Evolutionary conservation across 2,888 invertebrate species (phyloP).

Genomic region (Horisme vitalbata): DNA sequence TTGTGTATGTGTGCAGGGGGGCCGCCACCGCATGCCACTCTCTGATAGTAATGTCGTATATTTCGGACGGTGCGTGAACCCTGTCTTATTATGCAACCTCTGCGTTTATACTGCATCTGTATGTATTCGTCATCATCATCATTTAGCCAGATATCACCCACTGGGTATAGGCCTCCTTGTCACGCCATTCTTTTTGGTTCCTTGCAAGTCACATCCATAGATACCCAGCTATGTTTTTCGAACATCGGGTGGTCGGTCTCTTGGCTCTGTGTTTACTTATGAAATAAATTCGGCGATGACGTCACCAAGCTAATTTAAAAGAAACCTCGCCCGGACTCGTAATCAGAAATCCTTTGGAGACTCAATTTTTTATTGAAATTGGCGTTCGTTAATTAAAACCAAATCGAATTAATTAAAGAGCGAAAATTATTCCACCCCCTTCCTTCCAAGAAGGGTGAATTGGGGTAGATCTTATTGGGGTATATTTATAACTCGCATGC

Average conservation of each 20-base stretch:
- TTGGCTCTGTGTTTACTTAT: neutral
- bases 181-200: too few relatives aligned
- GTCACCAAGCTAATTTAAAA: slow-evolving; percentile 32
- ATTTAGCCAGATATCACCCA: too few relatives aligned
- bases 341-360: slow-evolving; percentile 72
- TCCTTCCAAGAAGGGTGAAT: slow-evolving; percentile 22
- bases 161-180: too few relatives aligned
- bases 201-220: too few relatives aligned
- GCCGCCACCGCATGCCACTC: slow-evolving; percentile 59
- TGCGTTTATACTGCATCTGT: neutral
- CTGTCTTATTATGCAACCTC: slow-evolving; percentile 58
- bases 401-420: slow-evolving; percentile 76
- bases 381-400: slow-evolving; percentile 76
- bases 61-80: slow-evolving; percentile 60
- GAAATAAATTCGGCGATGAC: slow-evolving; percentile 6
- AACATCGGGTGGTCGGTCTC: too few relatives aligned
- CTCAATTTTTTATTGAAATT: slow-evolving; percentile 71
- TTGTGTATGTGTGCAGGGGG: slow-evolving; percentile 48
- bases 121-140: too few relatives aligned
- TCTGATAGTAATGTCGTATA: slow-evolving; percentile 69
- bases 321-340: slow-evolving; percentile 43
- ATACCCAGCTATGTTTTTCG: too few relatives aligned
- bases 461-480: neutral
- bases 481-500: slow-evolving; percentile 48
- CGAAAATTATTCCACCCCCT: slow-evolving; percentile 64